Evolutionary conservation across 2,797 vertebrate genomes (phyloP).

Genomic region (Chaunax sp.): DNA sequence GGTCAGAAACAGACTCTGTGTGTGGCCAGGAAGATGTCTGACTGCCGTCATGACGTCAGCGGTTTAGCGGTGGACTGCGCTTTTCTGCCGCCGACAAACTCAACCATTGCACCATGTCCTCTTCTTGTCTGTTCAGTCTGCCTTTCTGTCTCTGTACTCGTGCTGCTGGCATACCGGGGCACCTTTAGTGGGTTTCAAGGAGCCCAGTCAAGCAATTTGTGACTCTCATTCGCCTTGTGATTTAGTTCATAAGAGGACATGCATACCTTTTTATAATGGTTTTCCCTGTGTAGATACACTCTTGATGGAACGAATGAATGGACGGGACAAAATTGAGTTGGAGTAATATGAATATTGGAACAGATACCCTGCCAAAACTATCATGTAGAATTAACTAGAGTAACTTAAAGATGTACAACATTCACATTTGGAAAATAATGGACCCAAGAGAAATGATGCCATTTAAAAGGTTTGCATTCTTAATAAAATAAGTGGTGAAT

Average conservation of each 20-base stretch:
- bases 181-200: no score
- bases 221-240: not conserved
- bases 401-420: no score
- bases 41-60: constrained; percentile 76
- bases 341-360: not conserved
- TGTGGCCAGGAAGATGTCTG: constrained; percentile 63
- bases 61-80: constrained; percentile 33
- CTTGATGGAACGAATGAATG: not conserved
- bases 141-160: not conserved
- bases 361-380: no score
- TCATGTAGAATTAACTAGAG: no score
- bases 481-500: no score
- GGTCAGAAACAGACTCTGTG: constrained; percentile 35
- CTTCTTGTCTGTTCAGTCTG: not conserved
- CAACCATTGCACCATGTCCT: constrained; percentile 9
- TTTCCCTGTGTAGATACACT: no score
- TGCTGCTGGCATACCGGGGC: not conserved
- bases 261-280: no score
- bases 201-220: no score
- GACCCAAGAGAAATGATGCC: no score
- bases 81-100: constrained; percentile 13
- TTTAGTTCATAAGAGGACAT: not conserved
- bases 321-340: not conserved
- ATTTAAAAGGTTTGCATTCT: no score
- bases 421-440: no score